A percentile compares a stretch with the other conserved stretches of the same genome.
Conservation (phyloP, 2,113 vertebrate species). For the mouse (Mus musculus) region GRCm39 chr12:97200501-97201000, state of each 20-base stretch:
- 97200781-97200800: neutral
- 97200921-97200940: neutral
- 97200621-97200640: conserved; percentile 38
- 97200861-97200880: neutral
- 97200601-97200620: conserved; percentile 15
- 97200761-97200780: neutral
- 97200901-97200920: neutral
- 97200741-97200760: conserved; percentile 35
- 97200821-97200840: neutral
- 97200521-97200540: neutral
- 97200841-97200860: neutral
- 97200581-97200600: neutral
- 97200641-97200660: conserved; percentile 38
- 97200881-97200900: neutral
- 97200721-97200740: conserved; percentile 14
- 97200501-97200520: conserved; percentile 10
- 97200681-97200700: conserved; percentile 39
- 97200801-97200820: neutral
- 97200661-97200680: conserved; percentile 44
- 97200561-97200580: neutral
- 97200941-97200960: neutral
- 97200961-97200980: neutral
- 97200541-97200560: conserved; percentile 30
- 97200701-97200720: neutral
- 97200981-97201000: neutral